Evolutionary conservation across 64 coral and sea anemone species (phyloP).

Genomic region (Porites lutea): DNA sequence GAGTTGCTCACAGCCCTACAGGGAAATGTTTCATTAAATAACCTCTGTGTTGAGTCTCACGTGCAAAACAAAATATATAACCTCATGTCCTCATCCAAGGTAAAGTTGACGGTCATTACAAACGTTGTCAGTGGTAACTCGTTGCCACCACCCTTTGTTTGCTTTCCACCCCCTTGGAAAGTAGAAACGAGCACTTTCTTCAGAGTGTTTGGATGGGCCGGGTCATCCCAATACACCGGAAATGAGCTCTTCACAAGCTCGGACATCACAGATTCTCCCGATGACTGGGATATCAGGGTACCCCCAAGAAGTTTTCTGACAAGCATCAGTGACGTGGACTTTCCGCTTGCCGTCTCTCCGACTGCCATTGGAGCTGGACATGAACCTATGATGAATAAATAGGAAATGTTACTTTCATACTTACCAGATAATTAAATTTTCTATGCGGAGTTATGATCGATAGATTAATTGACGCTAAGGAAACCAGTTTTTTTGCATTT

Average conservation of each 20-base stretch:
- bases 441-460: too few species aligned
- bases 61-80: neutral
- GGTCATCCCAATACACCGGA: constrained; percentile 45
- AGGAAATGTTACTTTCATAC: too few species aligned
- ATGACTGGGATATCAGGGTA: constrained; percentile 14
- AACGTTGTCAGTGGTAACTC: constrained; percentile 43
- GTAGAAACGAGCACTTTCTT: constrained; percentile 46
- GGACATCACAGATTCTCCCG: neutral
- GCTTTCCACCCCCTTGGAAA: constrained; percentile 31
- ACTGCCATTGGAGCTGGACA: constrained; percentile 63
- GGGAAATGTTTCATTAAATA: too few species aligned
- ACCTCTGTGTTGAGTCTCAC: too few species aligned
- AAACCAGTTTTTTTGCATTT: too few species aligned
- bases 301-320: constrained; percentile 12
- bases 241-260: constrained; percentile 15
- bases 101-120: constrained; percentile 44
- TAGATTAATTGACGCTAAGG: too few species aligned
- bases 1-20: too few species aligned
- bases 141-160: constrained; percentile 56
- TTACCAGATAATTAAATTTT: too few species aligned
- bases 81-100: constrained; percentile 58
- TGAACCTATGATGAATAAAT: too few species aligned
- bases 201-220: constrained; percentile 14
- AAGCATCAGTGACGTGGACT: constrained; percentile 10
- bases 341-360: constrained; percentile 28